Evolutionary conservation across 2,113 vertebrate species (phyloP).

Genomic region (Bubalus kerabau): DNA sequence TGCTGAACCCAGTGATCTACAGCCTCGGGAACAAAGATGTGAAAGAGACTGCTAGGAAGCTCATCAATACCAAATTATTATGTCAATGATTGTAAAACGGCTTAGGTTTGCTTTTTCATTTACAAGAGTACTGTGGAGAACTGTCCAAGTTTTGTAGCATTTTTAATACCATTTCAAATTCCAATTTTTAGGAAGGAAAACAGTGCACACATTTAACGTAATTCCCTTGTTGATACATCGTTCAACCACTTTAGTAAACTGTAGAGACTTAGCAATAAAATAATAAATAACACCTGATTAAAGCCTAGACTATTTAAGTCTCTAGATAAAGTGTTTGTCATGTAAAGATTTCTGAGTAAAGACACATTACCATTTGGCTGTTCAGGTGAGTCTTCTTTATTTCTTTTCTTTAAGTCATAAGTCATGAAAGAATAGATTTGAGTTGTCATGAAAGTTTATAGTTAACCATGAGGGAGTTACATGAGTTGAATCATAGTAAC

Average conservation of each 20-base stretch:
- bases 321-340: not conserved
- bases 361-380: not conserved
- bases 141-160: not conserved
- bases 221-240: not conserved
- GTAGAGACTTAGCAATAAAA: not conserved
- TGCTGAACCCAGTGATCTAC: slow-evolving; percentile 67
- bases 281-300: not conserved
- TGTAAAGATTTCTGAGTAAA: not conserved
- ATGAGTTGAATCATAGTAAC: no score
- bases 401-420: not conserved
- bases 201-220: not conserved
- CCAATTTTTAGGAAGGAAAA: not conserved
- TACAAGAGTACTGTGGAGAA: not conserved
- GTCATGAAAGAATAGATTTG: no score
- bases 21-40: slow-evolving; percentile 29
- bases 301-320: not conserved
- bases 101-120: no score
- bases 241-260: not conserved
- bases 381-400: not conserved
- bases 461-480: no score
- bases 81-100: not conserved
- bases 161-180: not conserved
- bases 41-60: not conserved
- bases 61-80: not conserved
- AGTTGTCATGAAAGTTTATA: no score